Conservation (phyloP, 2,113 vertebrate genomes). For the Ciconia maguari region DNA sequence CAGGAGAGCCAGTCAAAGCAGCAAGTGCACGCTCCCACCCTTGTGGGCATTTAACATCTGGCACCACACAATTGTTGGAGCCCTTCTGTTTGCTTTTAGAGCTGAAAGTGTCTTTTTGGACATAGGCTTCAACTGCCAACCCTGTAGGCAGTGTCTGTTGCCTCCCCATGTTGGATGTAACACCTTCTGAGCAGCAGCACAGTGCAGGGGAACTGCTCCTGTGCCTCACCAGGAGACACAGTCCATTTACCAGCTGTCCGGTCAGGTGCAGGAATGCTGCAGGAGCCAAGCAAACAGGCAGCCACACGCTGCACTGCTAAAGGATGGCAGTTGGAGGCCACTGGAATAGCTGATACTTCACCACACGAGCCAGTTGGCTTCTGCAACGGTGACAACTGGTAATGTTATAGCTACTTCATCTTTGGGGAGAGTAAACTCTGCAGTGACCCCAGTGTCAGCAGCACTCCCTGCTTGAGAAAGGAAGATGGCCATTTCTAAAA, state of each 20-base stretch:
- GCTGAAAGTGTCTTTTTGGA: background rate
- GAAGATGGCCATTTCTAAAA: background rate
- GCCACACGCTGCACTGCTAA: background rate
- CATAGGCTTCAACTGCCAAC: background rate
- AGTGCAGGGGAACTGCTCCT: rapidly evolving
- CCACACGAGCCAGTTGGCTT: background rate
- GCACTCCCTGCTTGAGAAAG: background rate
- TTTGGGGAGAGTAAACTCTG: background rate
- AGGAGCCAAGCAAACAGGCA: background rate
- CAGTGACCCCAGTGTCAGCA: background rate
- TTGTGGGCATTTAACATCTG: background rate
- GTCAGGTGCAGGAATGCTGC: background rate
- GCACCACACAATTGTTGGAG: background rate
- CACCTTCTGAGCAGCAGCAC: background rate
- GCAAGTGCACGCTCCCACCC: background rate
- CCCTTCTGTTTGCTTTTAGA: background rate
- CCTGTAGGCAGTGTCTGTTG: background rate
- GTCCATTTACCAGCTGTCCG: rapidly evolving
- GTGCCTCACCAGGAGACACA: background rate
- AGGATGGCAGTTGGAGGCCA: background rate
- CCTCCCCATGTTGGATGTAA: background rate
- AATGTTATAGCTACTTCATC: background rate
- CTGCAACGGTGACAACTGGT: background rate
- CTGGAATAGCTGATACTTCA: background rate
- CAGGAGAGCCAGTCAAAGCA: background rate